Percentiles rank a stretch among this genome's conserved stretches.
These are phyloP conservation scores for Drosophila asahinai DNA, from an alignment of 1,140 invertebrate species.

Conservation along the genomic window DNA sequence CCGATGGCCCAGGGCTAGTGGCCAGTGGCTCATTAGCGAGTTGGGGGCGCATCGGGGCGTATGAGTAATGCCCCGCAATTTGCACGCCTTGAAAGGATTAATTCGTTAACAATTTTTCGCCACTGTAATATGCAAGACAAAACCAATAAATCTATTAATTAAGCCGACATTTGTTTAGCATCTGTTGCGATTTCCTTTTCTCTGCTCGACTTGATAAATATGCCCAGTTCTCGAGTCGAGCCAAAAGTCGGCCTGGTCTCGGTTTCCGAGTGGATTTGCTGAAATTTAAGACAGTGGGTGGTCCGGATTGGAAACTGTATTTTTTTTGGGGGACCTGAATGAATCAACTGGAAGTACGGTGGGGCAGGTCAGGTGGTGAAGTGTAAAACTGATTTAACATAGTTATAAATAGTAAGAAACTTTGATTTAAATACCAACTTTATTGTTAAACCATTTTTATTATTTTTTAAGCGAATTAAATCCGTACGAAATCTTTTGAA, in stretches of 20 bases:
- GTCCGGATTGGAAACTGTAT: constrained; percentile 66
- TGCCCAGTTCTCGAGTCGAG: constrained; percentile 51
- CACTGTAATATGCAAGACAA: constrained; percentile 73
- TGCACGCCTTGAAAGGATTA: constrained; percentile 79
- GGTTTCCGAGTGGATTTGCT: constrained; percentile 68
- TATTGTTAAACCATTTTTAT: too few relatives aligned
- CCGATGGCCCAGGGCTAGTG: not conserved
- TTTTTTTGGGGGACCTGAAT: constrained; percentile 32
- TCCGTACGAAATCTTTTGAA: too few relatives aligned
- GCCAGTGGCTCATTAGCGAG: constrained; percentile 55
- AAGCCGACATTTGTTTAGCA: constrained; percentile 72
- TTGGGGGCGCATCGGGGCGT: constrained; percentile 61
- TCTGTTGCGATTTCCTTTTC: constrained; percentile 49
- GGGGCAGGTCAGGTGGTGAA: not conserved
- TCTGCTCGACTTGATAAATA: constrained; percentile 46
- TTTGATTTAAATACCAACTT: not conserved
- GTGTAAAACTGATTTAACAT: too few relatives aligned
- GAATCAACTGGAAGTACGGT: constrained; percentile 52
- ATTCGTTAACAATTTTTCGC: constrained; percentile 77
- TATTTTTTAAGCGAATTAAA: too few relatives aligned
- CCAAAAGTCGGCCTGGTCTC: constrained; percentile 31
- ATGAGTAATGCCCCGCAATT: constrained; percentile 72
- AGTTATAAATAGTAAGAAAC: too few relatives aligned
- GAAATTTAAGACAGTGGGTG: constrained; percentile 79
- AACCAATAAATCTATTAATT: constrained; percentile 83